Conservation (phyloP, 2,113 vertebrate genomes). For the Pundamilia nyererei region DNA sequence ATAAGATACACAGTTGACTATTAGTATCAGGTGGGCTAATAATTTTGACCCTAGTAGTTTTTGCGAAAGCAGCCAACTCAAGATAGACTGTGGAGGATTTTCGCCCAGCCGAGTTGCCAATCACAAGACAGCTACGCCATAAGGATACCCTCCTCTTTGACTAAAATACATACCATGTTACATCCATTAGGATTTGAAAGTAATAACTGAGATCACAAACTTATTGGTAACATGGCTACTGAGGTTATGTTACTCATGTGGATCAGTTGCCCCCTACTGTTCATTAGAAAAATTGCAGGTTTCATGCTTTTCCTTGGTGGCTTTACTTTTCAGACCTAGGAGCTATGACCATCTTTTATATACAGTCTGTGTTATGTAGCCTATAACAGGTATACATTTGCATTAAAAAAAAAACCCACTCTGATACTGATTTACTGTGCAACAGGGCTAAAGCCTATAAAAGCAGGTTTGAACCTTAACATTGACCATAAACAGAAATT, state of each 20-base stretch:
- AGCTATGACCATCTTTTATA: background rate
- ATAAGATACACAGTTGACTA: background rate
- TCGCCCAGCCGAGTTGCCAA: background rate
- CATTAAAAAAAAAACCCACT: background rate
- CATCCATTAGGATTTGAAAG: background rate
- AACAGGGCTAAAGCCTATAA: background rate
- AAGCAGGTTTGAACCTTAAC: background rate
- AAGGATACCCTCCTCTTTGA: background rate
- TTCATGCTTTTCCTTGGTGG: background rate
- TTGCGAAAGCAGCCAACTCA: background rate
- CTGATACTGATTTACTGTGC: background rate
- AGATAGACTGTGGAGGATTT: fast-evolving
- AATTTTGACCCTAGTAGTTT: background rate
- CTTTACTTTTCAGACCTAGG: background rate
- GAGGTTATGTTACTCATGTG: background rate
- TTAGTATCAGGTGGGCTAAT: background rate
- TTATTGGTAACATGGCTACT: background rate
- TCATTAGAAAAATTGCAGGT: background rate
- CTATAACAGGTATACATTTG: fast-evolving
- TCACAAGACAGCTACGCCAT: background rate
- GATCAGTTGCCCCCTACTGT: background rate
- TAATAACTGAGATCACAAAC: background rate
- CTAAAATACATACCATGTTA: background rate
- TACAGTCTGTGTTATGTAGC: background rate
- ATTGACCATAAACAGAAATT: background rate